Evolutionary conservation across 2,797 vertebrate genomes (phyloP).

Genomic region (Protosalanx chinensis): DNA sequence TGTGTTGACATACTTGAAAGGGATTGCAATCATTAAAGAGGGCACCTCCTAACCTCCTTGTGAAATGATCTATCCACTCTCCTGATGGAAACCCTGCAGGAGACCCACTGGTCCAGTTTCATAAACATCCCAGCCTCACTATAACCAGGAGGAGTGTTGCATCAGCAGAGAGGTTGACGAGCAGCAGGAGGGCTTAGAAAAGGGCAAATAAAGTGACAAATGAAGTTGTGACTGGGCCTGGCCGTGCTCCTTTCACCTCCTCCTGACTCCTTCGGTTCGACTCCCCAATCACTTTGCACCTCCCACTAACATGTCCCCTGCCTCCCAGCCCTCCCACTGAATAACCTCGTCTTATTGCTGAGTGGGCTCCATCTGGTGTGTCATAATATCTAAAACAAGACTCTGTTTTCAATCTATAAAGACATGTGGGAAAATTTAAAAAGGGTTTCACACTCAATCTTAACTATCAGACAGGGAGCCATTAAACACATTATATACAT

Average conservation of each 20-base stretch:
- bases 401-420: neutral
- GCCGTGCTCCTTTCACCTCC: neutral
- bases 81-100: neutral
- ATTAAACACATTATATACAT: no score
- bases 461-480: no score
- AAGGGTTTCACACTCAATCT: no score
- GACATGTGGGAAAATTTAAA: no score
- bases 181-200: neutral
- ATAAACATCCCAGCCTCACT: no score
- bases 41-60: neutral
- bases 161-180: neutral
- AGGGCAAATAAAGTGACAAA: neutral
- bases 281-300: neutral
- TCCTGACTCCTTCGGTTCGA: neutral
- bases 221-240: neutral
- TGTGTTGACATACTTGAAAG: slow-evolving; percentile 2
- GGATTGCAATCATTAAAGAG: slow-evolving; percentile 3
- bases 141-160: neutral
- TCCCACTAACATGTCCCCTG: neutral
- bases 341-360: neutral
- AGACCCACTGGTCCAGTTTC: neutral
- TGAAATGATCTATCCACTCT: neutral
- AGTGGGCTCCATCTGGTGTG: neutral
- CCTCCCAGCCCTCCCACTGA: neutral
- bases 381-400: neutral